Conservation (phyloP, 2,888 invertebrate species). For the Acanthosepion lycidas region DNA sequence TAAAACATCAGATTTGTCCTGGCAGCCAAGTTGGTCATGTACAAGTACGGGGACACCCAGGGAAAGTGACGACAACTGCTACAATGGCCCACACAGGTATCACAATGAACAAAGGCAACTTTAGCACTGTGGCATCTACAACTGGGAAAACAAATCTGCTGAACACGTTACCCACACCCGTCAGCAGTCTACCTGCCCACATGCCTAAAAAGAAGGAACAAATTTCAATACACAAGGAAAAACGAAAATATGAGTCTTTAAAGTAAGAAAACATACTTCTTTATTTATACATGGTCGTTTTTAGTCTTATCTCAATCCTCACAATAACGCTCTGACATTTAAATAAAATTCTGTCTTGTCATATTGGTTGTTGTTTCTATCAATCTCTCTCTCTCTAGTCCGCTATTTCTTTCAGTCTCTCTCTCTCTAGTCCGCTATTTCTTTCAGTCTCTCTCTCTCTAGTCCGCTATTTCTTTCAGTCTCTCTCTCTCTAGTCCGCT, state of each 20-base stretch:
- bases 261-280: conserved; percentile 60
- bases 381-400: too few species aligned
- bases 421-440: too few species aligned
- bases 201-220: conserved; percentile 48
- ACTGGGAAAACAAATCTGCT: conserved; percentile 15
- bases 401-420: too few species aligned
- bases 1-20: conserved; percentile 40
- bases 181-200: conserved; percentile 70
- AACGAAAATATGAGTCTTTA: conserved; percentile 70
- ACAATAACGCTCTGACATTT: too few species aligned
- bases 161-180: conserved; percentile 62
- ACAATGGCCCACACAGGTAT: conserved; percentile 49
- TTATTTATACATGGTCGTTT: background rate
- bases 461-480: too few species aligned
- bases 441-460: too few species aligned
- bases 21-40: conserved; percentile 44
- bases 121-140: conserved; percentile 48
- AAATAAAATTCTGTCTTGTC: background rate
- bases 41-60: conserved; percentile 42
- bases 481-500: too few species aligned
- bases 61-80: conserved; percentile 17
- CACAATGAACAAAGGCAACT: conserved; percentile 49
- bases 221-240: conserved; percentile 60
- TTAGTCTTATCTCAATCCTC: too few species aligned
- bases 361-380: too few species aligned